Percentiles rank a stretch among this genome's conserved stretches.
Conservation (phyloP, 2,113 vertebrate species). For the Myxocyprinus asiaticus region DNA sequence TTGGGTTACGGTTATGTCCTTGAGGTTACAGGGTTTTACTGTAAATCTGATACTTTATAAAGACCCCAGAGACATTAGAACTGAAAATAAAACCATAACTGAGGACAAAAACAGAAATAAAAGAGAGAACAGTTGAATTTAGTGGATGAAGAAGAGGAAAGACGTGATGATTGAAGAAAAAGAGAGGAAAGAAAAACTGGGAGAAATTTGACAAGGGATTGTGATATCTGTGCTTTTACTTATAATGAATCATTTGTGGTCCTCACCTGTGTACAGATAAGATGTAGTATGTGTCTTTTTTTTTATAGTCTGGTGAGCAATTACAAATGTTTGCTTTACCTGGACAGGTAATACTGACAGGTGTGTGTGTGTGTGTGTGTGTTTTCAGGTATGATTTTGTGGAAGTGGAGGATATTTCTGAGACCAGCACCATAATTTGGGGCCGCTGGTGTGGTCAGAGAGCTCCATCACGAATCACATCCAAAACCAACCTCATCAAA, state of each 20-base stretch:
- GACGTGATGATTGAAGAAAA: not conserved
- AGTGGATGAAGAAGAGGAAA: too few relatives aligned
- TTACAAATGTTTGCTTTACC: not conserved
- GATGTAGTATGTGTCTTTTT: not conserved
- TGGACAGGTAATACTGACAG: not conserved
- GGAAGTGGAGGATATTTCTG: slow-evolving; percentile 90
- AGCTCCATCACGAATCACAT: slow-evolving; percentile 85
- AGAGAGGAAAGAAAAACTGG: not conserved
- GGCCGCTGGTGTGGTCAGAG: slow-evolving; percentile 95
- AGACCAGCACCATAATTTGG: slow-evolving; percentile 88
- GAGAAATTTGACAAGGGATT: not conserved
- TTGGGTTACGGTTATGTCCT: slow-evolving; percentile 24
- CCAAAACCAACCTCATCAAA: slow-evolving; percentile 87
- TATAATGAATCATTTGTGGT: too few relatives aligned
- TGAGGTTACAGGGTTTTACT: slow-evolving; percentile 23
- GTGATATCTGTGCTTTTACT: not conserved
- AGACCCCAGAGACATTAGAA: not conserved
- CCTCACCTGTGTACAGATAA: not conserved
- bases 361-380: not conserved
- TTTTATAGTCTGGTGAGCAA: not conserved
- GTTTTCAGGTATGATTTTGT: slow-evolving; percentile 92
- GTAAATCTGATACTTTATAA: slow-evolving; percentile 18
- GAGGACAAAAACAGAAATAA: not conserved
- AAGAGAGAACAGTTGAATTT: not conserved
- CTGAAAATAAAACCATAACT: not conserved